Base-by-base conservation (phyloP, 2,888 invertebrate genomes). In the Phytoseiulus persimilis region DNA sequence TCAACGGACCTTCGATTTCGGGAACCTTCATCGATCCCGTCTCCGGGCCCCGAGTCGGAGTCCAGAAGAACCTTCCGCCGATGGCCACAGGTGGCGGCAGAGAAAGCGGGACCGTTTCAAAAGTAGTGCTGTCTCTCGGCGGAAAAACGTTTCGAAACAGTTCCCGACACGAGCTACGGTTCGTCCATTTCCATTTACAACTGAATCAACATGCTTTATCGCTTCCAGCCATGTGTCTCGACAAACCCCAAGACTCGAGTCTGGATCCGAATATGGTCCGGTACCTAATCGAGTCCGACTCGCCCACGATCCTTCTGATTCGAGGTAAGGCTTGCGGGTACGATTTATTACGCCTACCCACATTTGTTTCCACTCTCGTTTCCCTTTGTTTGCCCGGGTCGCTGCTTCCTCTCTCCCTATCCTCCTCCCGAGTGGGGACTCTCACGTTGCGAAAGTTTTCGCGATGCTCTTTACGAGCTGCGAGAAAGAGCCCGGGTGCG, bases 301-400 rank as follows among this genome's bases (percentile, higher is more conserved):
- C 33, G 87, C 87, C 87, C 32, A 87, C 87, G n/a, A 31, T 87
- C 31, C 87, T 87, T 11, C 87, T 87, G 45, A 87, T 87, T 45
- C 87, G 87, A 87, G 87, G 87, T 87, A 87, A 87, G 87, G 23
- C 28, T 65, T 65, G 14, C 65, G 65, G 65, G 18, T 65, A 65
- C 65, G 65, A 65, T 65, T 65, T 65, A 65, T 65, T 65, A 65
- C 65, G 65, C 65, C 28, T 2, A 65, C 23, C 65, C 5, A 65
- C 65, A 28, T 65, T 65, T 65, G 65, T 65, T 65, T 28, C 65
- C 65, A 28, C 65, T 65, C 65, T 14, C 28, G 18, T 65, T 65
- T 65, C 65, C 65, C 39, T 39, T 65, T 28, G 65, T 65, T 65
- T 14, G 65, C 65, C 65, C 65, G 65, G 23, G 1, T 65, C 23